phyloP scores from a whole-genome alignment of 37 sponge, comb jelly and placozoan genomes.

The Geodia barretti region DNA sequence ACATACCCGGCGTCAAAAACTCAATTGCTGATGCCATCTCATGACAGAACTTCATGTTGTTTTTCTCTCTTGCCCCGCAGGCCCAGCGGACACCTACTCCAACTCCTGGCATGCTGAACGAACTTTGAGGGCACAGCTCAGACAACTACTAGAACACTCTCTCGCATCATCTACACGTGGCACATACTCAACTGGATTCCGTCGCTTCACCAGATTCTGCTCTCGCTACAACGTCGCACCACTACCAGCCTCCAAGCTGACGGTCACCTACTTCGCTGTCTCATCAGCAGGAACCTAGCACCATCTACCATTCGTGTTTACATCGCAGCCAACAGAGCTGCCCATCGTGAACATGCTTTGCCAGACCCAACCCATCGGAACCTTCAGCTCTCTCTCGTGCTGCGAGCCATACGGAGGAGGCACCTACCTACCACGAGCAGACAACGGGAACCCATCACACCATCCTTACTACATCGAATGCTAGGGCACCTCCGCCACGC shows the following conservation, averaged over 20 bases:
- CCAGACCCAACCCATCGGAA: slow-evolving; percentile 8
- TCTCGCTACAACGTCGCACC: slow-evolving; percentile 5
- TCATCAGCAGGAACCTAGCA: slow-evolving; percentile 16
- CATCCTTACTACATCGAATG: background rate
- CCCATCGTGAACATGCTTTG: slow-evolving; percentile 24
- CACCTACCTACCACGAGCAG: slow-evolving; percentile 5
- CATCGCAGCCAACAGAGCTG: slow-evolving; percentile 22
- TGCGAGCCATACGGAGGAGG: slow-evolving; percentile 12
- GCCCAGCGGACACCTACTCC: slow-evolving; percentile 21
- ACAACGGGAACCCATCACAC: slow-evolving; percentile 27
- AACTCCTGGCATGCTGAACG: slow-evolving; percentile 9
- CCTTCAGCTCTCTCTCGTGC: slow-evolving; percentile 13
- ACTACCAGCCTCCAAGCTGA: slow-evolving; percentile 20
- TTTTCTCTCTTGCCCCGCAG: slow-evolving; percentile 35
- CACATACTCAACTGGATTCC: slow-evolving; percentile 31
- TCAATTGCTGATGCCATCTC: slow-evolving; percentile 48
- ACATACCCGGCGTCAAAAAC: slow-evolving; percentile 29
- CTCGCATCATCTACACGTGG: slow-evolving; percentile 24
- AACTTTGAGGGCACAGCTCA: slow-evolving; percentile 16
- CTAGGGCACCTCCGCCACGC: background rate
- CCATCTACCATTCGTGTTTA: slow-evolving; percentile 30
- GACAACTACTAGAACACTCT: slow-evolving; percentile 1
- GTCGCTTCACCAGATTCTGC: slow-evolving; percentile 18
- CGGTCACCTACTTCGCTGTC: slow-evolving; percentile 21
- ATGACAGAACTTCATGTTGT: slow-evolving; percentile 10